Conservation (phyloP, 2,888 invertebrate genomes). For the Pseudoips prasinana region DNA sequence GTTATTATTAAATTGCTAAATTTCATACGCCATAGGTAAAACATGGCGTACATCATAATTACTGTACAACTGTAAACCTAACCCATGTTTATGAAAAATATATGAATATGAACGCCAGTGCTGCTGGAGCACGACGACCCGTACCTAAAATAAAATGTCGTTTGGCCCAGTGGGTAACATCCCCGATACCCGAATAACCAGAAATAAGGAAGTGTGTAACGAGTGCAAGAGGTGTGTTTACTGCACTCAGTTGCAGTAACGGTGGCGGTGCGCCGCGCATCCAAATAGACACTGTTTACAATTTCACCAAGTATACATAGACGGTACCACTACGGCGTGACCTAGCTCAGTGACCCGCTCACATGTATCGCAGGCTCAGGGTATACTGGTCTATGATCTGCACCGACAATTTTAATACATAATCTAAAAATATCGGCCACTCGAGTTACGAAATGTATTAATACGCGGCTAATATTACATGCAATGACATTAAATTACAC, state of each 20-base stretch:
- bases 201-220: constrained; percentile 3
- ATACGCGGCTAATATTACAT: constrained; percentile 40
- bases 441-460: constrained; percentile 35
- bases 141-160: no score
- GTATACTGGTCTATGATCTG: background rate
- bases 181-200: no score
- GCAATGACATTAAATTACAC: constrained; percentile 15
- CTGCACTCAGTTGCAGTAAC: constrained; percentile 34
- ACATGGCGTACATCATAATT: no score
- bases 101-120: no score
- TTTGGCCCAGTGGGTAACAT: no score
- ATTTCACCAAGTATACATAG: constrained; percentile 14
- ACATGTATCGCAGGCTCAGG: background rate
- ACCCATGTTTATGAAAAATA: no score
- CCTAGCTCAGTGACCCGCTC: background rate
- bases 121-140: no score
- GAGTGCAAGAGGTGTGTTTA: constrained; percentile 20
- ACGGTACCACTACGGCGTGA: constrained; percentile 4
- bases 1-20: no score
- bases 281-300: constrained; percentile 44
- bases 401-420: constrained; percentile 17
- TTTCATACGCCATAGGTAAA: no score
- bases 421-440: constrained; percentile 34
- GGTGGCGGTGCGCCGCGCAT: constrained; percentile 37
- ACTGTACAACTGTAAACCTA: no score